Evolutionary conservation across 2,888 invertebrate genomes (phyloP).

Genomic region (Plutella xylostella): DNA sequence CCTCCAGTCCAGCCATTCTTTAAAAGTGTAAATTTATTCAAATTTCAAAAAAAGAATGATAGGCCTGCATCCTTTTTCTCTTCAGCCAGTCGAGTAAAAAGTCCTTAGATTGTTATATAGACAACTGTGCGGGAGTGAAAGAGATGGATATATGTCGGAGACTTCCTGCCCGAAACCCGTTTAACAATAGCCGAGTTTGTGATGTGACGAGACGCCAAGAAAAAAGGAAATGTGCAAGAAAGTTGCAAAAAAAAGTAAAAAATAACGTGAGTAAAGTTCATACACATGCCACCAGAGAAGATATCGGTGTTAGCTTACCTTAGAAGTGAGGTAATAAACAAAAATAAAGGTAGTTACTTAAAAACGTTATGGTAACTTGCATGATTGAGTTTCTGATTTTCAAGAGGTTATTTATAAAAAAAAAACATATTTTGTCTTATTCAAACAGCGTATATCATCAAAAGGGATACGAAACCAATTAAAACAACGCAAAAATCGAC

Average conservation of each 20-base stretch:
- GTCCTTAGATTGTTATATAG: constrained; percentile 18
- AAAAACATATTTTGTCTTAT: too few relatives aligned
- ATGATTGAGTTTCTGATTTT: not conserved
- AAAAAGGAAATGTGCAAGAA: not conserved
- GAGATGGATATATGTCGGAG: constrained; percentile 17
- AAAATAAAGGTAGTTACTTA: not conserved
- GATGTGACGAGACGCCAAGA: constrained; percentile 26
- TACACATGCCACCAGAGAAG: too few relatives aligned
- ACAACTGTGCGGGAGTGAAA: constrained; percentile 16
- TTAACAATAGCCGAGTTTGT: constrained; percentile 40
- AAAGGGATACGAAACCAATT: too few relatives aligned
- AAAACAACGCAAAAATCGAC: too few relatives aligned
- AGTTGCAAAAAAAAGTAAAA: not conserved
- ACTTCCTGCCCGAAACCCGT: constrained; percentile 28
- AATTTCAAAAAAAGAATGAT: constrained; percentile 53
- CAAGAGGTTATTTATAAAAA: too few relatives aligned
- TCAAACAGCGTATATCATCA: too few relatives aligned
- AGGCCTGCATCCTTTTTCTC: constrained; percentile 45
- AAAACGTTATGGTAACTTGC: not conserved
- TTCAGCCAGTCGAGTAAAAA: constrained; percentile 23
- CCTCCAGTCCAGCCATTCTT: constrained; percentile 32
- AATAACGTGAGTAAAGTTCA: not conserved
- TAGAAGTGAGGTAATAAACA: constrained; percentile 11
- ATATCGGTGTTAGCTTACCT: too few relatives aligned
- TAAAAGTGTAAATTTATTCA: constrained; percentile 66